Evolutionary conservation across 2,113 vertebrate species (phyloP).

Genomic region (Thalassarche chlororhynchos): DNA sequence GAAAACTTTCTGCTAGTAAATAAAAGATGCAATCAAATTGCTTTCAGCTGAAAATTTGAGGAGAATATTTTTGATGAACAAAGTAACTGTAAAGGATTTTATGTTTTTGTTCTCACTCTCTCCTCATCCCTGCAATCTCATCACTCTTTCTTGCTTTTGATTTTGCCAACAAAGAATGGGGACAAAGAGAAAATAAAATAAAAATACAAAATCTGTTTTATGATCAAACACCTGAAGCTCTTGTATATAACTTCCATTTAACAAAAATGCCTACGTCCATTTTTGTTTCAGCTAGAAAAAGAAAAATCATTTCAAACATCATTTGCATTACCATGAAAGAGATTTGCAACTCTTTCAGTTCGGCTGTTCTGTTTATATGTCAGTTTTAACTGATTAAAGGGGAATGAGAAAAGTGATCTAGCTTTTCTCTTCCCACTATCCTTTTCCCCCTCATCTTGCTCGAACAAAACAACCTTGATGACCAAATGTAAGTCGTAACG

Average conservation of each 20-base stretch:
- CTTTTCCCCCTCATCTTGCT: background rate
- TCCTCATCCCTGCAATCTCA: background rate
- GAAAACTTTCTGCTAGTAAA: background rate
- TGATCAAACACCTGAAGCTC: background rate
- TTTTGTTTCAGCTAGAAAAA: background rate
- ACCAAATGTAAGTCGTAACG: background rate
- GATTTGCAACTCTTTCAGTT: background rate
- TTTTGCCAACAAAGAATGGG: background rate
- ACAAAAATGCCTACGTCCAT: background rate
- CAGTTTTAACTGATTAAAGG: background rate
- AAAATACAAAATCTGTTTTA: background rate
- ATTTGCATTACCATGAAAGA: background rate
- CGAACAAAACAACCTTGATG: background rate
- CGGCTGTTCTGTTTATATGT: background rate
- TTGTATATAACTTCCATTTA: background rate
- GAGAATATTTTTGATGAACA: background rate
- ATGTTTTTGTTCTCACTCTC: background rate
- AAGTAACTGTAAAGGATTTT: background rate
- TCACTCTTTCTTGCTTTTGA: background rate
- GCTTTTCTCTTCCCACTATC: background rate
- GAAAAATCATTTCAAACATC: background rate
- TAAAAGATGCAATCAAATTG: background rate
- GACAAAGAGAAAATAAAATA: background rate
- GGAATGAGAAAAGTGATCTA: background rate
- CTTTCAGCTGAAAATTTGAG: background rate